Percentiles rank a stretch among this genome's conserved stretches.
Evolutionary conservation across 2,113 vertebrate genomes (phyloP).

Genomic region (Chascanopsetta lugubris): DNA sequence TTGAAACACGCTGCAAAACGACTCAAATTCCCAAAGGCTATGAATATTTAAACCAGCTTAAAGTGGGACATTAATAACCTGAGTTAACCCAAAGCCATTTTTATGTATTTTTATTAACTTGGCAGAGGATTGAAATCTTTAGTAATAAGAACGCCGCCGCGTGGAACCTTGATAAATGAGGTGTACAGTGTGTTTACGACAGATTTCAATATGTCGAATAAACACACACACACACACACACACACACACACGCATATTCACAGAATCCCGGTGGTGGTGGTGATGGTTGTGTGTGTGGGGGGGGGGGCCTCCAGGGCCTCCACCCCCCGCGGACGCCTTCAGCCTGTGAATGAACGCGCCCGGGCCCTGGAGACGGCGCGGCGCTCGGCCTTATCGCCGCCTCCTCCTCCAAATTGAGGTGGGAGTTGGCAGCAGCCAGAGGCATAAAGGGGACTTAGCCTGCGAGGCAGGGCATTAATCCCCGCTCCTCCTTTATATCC

Average conservation of each 20-base stretch:
- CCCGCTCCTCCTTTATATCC: conserved; percentile 41
- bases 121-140: background rate
- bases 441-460: conserved; percentile 74
- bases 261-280: background rate
- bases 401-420: conserved; percentile 77
- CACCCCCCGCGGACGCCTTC: background rate
- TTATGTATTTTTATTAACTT: background rate
- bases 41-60: too few species aligned
- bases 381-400: conserved; percentile 59
- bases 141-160: background rate
- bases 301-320: background rate
- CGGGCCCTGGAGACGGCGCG: conserved; percentile 54
- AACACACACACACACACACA: background rate
- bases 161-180: background rate
- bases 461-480: conserved; percentile 72
- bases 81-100: background rate
- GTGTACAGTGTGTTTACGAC: background rate
- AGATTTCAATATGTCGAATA: too few species aligned
- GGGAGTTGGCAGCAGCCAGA: conserved; percentile 70
- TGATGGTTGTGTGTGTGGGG: too few species aligned
- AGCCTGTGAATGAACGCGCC: conserved; percentile 67
- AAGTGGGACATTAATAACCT: conserved; percentile 18
- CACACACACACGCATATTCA: background rate
- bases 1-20: too few species aligned
- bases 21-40: too few species aligned